These are phyloP conservation scores for Drosophila barbarae DNA, from an alignment of 2,888 invertebrate species.

Conservation along the genomic window DNA sequence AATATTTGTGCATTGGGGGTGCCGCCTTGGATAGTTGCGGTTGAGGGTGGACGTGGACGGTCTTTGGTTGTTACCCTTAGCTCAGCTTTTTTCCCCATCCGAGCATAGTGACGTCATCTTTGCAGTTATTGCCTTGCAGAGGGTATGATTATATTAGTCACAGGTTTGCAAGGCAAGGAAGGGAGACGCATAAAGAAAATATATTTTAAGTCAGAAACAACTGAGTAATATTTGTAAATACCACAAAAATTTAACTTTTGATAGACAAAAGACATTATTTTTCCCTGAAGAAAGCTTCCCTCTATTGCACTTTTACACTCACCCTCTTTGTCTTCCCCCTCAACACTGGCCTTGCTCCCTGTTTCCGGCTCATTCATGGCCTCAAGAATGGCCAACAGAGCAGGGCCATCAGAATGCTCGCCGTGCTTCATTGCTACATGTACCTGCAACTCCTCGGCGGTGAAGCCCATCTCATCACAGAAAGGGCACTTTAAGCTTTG, in stretches of 20 bases:
- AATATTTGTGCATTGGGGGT: slow-evolving; percentile 54
- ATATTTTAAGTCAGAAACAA: not conserved
- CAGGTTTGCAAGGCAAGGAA: not conserved
- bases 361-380: not conserved
- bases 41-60: slow-evolving; percentile 27
- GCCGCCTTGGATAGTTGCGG: slow-evolving; percentile 17
- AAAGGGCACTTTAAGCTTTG: slow-evolving; percentile 45
- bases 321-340: not conserved
- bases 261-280: too few species aligned
- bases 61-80: slow-evolving; percentile 36
- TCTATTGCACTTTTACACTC: not conserved
- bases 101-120: slow-evolving; percentile 37
- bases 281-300: not conserved
- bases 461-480: slow-evolving; percentile 3
- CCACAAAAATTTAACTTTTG: too few species aligned
- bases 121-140: slow-evolving; percentile 10
- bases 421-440: slow-evolving; percentile 44
- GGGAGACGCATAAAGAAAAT: not conserved
- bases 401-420: slow-evolving; percentile 40
- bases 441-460: slow-evolving; percentile 15
- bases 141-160: not conserved
- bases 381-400: slow-evolving; percentile 1
- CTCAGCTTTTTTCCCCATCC: slow-evolving; percentile 2
- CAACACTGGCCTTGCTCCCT: not conserved
- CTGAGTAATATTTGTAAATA: too few species aligned